Percentiles rank a stretch among this genome's conserved stretches.
Conservation (phyloP, 2,888 invertebrate species). For the Diarsia rubi region DNA sequence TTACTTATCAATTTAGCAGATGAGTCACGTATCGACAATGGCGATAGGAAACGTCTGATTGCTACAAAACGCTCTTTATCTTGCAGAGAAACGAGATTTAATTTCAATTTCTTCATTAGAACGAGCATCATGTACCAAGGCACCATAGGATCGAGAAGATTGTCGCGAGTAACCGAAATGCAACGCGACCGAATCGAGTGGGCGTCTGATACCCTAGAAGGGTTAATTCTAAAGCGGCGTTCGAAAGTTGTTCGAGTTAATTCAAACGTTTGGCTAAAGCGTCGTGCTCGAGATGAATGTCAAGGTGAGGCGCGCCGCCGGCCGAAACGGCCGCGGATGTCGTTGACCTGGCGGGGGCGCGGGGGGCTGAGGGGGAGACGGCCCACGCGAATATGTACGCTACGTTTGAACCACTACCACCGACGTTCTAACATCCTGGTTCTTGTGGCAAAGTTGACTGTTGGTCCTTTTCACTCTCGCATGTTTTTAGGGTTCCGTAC, state of each 20-base stretch:
- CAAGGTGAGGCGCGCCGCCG: constrained; percentile 90
- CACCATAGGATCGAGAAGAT: constrained; percentile 70
- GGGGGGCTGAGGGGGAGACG: constrained; percentile 79
- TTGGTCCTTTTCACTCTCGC: constrained; percentile 73
- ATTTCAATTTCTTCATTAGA: constrained; percentile 74
- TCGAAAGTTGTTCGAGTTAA: constrained; percentile 83
- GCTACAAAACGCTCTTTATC: constrained; percentile 46
- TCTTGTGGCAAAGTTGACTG: constrained; percentile 76
- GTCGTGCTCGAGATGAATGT: constrained; percentile 89
- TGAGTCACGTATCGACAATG: constrained; percentile 58
- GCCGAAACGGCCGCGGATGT: constrained; percentile 89
- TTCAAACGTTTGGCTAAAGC: constrained; percentile 87
- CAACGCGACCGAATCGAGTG: constrained; percentile 71
- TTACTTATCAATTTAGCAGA: constrained; percentile 58
- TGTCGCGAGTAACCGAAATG: constrained; percentile 67
- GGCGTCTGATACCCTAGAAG: constrained; percentile 66
- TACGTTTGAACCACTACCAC: constrained; percentile 85
- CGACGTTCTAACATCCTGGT: constrained; percentile 84
- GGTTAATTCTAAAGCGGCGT: constrained; percentile 72
- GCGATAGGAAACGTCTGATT: constrained; percentile 49
- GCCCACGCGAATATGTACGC: constrained; percentile 89
- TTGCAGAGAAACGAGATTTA: constrained; percentile 55
- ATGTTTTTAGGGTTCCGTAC: too few relatives aligned
- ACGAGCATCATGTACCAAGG: constrained; percentile 70
- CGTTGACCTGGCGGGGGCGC: constrained; percentile 83